Base-by-base conservation (phyloP, 2,888 invertebrate genomes). In the Tetheella fluctuosa region DNA sequence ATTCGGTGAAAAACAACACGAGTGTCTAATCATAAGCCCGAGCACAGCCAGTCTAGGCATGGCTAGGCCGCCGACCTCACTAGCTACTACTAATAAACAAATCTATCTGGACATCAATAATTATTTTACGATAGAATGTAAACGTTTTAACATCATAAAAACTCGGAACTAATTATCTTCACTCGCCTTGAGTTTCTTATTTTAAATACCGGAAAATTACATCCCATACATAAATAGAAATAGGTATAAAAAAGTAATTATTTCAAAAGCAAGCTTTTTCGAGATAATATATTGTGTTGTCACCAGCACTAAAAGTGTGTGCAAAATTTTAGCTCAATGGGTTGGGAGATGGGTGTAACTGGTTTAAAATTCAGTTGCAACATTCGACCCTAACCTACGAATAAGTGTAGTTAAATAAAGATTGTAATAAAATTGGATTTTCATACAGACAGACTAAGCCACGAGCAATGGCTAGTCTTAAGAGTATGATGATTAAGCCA, bases 401-500 rank as follows among this genome's bases (percentile, higher is more conserved):
- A n/a, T n/a, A n/a, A n/a, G 48, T 20, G 3, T 20, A 10, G 7
- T 10, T n/a, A 10, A 10, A 10, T 10, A n/a, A 17, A 10, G 17
- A 7, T 15, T 39, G 5, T 39, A 39, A 30, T 30, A 30, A 30
- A 30, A 30, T 30, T 13, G 34, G 12, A 13, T 34, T 34, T 34
- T 13, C 0, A 48, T 20, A 20, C 20, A 48, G 8, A 48, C 48
- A 48, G 48, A 10, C 8, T 2, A 42, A 42, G 48, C 20, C 10
- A 48, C 8, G 48, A 10, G n/a, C 17, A 7, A 39, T n/a, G n/a
- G 39, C n/a, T 39, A 10, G 17, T 17, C 2, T 8, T 42, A 42
- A 8, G 52, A 67, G 70, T 59, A 62, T 68, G 74, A 76, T 81
- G 79, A 84, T 82, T 82, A 79, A 78, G 74, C 72, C 77, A 73